phyloP scores from a whole-genome alignment of 2,888 invertebrate species.

The Acleris emargana region DNA sequence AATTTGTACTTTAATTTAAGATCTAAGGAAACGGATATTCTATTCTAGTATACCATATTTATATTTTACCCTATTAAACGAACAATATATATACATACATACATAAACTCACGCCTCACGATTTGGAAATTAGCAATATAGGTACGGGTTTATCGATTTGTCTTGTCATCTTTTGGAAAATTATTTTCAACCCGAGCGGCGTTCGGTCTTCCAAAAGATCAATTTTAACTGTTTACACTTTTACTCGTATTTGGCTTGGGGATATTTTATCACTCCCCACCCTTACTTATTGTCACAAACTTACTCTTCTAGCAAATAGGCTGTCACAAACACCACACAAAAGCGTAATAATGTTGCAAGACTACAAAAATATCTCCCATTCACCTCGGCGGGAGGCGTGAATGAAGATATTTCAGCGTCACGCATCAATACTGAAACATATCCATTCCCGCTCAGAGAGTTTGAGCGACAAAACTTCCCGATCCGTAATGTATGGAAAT shows the following conservation, averaged over 20 bases:
- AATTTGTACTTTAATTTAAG: not conserved
- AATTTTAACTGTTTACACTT: not conserved
- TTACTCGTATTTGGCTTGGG: no score
- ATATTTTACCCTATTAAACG: no score
- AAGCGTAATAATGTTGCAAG: conserved; percentile 24
- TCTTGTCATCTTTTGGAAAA: no score
- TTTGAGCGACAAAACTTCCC: conserved; percentile 49
- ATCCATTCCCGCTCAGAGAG: conserved; percentile 53
- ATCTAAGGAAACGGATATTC: no score
- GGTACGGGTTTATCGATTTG: no score
- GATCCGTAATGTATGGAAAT: conserved; percentile 68
- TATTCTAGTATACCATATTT: no score
- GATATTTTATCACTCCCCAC: not conserved
- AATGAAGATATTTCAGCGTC: conserved; percentile 58
- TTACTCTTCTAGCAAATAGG: conserved; percentile 22
- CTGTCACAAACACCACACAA: conserved; percentile 27
- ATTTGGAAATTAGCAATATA: no score
- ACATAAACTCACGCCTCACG: no score
- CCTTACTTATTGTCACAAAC: conserved; percentile 16
- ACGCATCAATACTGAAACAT: conserved; percentile 64
- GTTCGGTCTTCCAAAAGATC: not conserved
- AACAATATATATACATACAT: no score
- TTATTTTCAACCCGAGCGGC: no score
- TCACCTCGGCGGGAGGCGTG: conserved; percentile 36
- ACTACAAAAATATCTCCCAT: conserved; percentile 30